Percentiles rank a stretch among this genome's conserved stretches.
phyloP scores from a whole-genome alignment of 2,888 invertebrate species.

The Entomobrya proxima region DNA sequence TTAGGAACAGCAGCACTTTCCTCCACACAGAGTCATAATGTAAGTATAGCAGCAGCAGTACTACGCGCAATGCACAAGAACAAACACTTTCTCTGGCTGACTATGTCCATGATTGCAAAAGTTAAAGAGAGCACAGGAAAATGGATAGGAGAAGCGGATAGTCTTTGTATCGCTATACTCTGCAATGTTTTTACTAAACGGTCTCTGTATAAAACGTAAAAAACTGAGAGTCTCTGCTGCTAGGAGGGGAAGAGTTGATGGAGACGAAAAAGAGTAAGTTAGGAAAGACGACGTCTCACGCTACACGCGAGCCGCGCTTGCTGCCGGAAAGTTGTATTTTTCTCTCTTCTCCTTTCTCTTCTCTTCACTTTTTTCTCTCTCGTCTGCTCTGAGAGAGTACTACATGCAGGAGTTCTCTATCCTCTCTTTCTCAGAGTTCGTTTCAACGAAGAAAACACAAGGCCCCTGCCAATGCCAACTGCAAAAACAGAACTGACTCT shows the following conservation, averaged over 20 bases:
- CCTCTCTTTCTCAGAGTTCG: constrained; percentile 8
- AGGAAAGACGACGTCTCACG: neutral
- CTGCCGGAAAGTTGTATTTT: constrained; percentile 20
- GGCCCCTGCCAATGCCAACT: constrained; percentile 68
- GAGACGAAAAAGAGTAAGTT: neutral
- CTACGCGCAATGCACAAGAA: neutral
- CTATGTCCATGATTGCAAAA: constrained; percentile 42
- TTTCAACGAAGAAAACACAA: constrained; percentile 60
- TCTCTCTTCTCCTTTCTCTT: constrained; percentile 3
- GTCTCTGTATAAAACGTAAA: too few relatives aligned
- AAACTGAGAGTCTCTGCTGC: neutral
- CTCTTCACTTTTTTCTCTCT: neutral
- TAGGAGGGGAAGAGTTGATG: neutral
- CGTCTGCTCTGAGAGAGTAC: neutral
- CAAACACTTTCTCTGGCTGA: neutral
- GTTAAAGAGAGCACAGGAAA: constrained; percentile 42
- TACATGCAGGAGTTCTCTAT: neutral
- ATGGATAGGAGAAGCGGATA: constrained; percentile 13
- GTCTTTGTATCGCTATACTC: too few relatives aligned
- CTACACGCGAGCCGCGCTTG: neutral
- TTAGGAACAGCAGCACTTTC: neutral
- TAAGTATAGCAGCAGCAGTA: neutral
- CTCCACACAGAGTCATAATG: neutral
- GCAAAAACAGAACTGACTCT: constrained; percentile 66
- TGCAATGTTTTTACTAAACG: constrained; percentile 4